Base-by-base conservation (phyloP, 1,140 invertebrate genomes). In the Aphis gossypii region DNA sequence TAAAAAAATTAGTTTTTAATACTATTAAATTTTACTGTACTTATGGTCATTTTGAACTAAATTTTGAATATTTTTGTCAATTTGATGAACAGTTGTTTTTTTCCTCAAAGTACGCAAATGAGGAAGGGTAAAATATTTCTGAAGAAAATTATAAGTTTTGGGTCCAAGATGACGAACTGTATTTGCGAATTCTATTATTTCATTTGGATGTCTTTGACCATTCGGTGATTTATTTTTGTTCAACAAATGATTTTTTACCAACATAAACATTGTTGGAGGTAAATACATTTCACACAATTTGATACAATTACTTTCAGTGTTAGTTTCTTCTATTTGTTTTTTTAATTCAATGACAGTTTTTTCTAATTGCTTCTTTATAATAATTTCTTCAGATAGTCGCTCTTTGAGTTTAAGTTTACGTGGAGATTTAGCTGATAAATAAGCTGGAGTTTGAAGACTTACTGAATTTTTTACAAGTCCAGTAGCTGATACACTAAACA, bases 1-100 rank as follows among this genome's bases (percentile, higher is more conserved):
- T 68, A 68, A 68, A 68, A 68, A 68, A n/a, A 68, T 60, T 60
- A 60, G 60, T 68, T 68, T 68, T 20, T 68, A 68, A 68, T 68
- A 68, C 60, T 68, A 68, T 68, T 68, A 68, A 68, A 68, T 68
- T 68, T 68, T 68, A 68, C 60, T 68, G 11, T 68, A 68, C 14
- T 7, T 68, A 68, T 68, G 60, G 30, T 68, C 60, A 68, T 68
- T 68, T 68, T 68, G 30, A 68, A 68, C 30, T n/a, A 18, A 14
- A 14, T 68, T 2, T 68, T 68, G 60, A 68, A 68, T 11, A 68
- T 68, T 68, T 68, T n/a, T 68, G 30, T 68, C 60, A 68, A 68
- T 14, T n/a, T 68, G n/a, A n/a, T 68, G 60, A 68, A n/a, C 1
- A 18, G 7, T n/a, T n/a, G 7, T n/a, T n/a, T 5, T 68, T 68